Conservation (phyloP, 1,140 invertebrate species). For the Helicorthomorpha holstii region DNA sequence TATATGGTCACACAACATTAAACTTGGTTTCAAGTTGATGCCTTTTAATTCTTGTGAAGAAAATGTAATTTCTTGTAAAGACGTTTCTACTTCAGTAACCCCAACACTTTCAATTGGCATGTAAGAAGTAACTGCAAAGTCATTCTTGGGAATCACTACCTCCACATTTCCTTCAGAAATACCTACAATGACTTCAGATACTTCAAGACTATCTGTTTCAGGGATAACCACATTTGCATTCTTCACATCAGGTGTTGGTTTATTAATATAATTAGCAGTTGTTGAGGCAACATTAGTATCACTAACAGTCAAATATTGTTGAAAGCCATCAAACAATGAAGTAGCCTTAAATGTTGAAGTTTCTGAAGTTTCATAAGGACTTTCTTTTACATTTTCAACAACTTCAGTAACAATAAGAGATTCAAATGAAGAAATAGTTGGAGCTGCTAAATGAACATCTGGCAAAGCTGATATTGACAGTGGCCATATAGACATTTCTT, state of each 20-base stretch:
- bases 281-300: neutral
- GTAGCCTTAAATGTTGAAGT: neutral
- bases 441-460: neutral
- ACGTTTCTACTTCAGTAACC: too few relatives aligned
- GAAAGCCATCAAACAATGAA: neutral
- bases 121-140: too few relatives aligned
- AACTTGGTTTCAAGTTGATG: too few relatives aligned
- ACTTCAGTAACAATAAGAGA: neutral
- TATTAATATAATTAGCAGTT: too few relatives aligned
- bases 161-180: neutral
- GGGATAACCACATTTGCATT: neutral
- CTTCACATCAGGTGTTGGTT: neutral
- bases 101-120: too few relatives aligned
- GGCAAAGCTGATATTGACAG: neutral
- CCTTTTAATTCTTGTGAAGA: too few relatives aligned
- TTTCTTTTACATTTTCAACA: neutral
- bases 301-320: neutral
- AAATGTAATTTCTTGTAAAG: too few relatives aligned
- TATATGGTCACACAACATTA: too few relatives aligned
- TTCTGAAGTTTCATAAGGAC: neutral
- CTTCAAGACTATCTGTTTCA: neutral
- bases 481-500: neutral
- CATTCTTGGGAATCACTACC: too few relatives aligned
- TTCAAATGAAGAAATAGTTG: neutral
- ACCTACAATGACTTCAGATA: neutral